Evolutionary conservation across 2,113 vertebrate genomes (phyloP).

Genomic region (Crotalus helleri): DNA sequence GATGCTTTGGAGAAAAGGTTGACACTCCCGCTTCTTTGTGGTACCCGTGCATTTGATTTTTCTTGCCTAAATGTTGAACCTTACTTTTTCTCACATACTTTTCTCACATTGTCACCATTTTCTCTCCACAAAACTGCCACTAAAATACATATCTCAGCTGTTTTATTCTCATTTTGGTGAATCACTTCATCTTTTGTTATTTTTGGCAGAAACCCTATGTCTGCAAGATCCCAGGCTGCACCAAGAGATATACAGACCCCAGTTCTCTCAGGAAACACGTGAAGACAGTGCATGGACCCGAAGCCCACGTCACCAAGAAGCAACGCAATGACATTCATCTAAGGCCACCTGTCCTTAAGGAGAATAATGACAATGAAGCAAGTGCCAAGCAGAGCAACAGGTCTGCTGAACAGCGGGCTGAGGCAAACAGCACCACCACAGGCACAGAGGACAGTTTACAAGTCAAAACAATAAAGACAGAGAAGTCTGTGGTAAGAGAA

Average conservation of each 20-base stretch:
- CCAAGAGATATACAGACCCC: conserved; percentile 96
- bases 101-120: background rate
- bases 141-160: conserved; percentile 6
- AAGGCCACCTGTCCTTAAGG: conserved; percentile 75
- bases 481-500: conserved; percentile 88
- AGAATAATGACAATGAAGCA: conserved; percentile 83
- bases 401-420: conserved; percentile 68
- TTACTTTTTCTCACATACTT: background rate
- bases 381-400: conserved; percentile 71
- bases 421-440: conserved; percentile 81
- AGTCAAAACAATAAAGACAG: conserved; percentile 89
- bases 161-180: conserved; percentile 15
- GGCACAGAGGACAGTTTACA: conserved; percentile 82
- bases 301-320: conserved; percentile 96
- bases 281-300: conserved; percentile 94
- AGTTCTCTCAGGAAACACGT: conserved; percentile 98
- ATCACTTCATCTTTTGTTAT: conserved; percentile 36
- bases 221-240: conserved; percentile 95
- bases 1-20: background rate
- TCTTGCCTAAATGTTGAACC: background rate
- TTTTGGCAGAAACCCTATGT: conserved; percentile 91
- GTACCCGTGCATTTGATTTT: background rate
- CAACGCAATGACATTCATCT: conserved; percentile 84
- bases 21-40: background rate
- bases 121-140: background rate